Evolutionary conservation across 1,140 invertebrate genomes (phyloP), one percentile per base, ranked within the genome.

Genomic region (Trachymyrmex cornetzi): DNA sequence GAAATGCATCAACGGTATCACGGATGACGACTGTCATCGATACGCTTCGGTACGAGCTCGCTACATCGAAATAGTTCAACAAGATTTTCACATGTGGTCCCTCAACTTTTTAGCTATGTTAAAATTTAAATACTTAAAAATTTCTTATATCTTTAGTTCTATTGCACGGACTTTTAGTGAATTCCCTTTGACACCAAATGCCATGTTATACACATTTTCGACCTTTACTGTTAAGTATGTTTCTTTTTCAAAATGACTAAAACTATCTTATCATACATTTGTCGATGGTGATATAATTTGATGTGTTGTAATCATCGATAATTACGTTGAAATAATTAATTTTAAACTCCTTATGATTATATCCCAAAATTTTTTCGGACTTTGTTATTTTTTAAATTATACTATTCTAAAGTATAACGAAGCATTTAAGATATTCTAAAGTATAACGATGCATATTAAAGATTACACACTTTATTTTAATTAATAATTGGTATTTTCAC

Each of bases 41-140:
- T 24, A 16, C 16, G 4, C n/a, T 30, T 77, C 66, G 38, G n/a
- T n/a, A 69, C 38, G 66, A 48, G 38, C 66, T 69, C 9, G n/a
- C 22, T 24, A 24, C 74, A 24, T 77, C 55, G n/a, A 59, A 30
- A 77, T 59, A 38, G 14, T 55, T 59, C 55, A 24, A 77, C 55
- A 24, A 61, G 19, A 27, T 59, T 22, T 77, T 7, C 4, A 16
- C 55, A 44, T 53, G 44, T 72, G 24, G 16, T 77, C 14, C 16
- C 55, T 61, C 16, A 57, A 44, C 9, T 50, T 24, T 24, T 77
- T 72, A 72, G 0, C 4, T 22, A 50, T 6, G 16, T 27, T 11
- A 61, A 77, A 61, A 6, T 59, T 24, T 19, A 44, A 0, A 24
- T 38, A 75, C 5, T 24, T 50, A 0, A 16, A 50, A 50, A 50